Percentiles rank a stretch among this genome's conserved stretches.
These are phyloP conservation scores for Sarcophaga peregrina DNA, from an alignment of 1,140 invertebrate genomes.

Conservation along the genomic window DNA sequence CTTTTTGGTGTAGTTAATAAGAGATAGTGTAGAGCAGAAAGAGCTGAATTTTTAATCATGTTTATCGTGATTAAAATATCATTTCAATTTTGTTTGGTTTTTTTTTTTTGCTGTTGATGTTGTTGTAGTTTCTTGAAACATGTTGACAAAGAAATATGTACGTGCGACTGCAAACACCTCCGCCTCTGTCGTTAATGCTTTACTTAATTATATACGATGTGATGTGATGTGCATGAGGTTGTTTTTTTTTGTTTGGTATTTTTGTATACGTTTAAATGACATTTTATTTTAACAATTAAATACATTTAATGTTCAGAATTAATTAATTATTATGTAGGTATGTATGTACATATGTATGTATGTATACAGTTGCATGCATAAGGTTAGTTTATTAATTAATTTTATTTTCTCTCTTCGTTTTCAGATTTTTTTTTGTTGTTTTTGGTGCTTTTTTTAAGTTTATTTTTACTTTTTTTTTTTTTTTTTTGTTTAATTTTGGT, in stretches of 20 bases:
- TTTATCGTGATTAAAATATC: neutral
- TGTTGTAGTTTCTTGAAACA: too few species aligned
- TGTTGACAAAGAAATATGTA: slow-evolving; percentile 25
- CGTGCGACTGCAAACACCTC: slow-evolving; percentile 3
- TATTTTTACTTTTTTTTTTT: too few species aligned
- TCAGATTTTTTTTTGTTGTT: too few species aligned
- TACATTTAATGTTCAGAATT: slow-evolving; percentile 22
- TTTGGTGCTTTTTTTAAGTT: neutral
- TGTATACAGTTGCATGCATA: neutral
- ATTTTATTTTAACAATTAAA: slow-evolving; percentile 14
- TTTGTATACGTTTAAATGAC: neutral
- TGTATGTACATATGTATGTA: neutral
- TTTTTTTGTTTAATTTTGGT: slow-evolving; percentile 1
- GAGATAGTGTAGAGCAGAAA: too few species aligned
- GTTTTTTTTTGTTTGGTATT: too few species aligned
- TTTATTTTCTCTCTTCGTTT: neutral
- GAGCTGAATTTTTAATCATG: neutral
- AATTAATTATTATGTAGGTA: slow-evolving; percentile 9
- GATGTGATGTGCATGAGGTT: too few species aligned
- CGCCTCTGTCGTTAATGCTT: neutral
- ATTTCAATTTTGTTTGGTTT: too few species aligned
- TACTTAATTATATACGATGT: neutral
- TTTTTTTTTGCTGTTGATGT: too few species aligned
- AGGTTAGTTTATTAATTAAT: neutral
- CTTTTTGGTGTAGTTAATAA: too few species aligned